Percentiles rank a stretch among this genome's conserved stretches.
These are phyloP conservation scores for Selene dorsalis DNA, from an alignment of 2,797 vertebrate genomes.

Conservation along the genomic window DNA sequence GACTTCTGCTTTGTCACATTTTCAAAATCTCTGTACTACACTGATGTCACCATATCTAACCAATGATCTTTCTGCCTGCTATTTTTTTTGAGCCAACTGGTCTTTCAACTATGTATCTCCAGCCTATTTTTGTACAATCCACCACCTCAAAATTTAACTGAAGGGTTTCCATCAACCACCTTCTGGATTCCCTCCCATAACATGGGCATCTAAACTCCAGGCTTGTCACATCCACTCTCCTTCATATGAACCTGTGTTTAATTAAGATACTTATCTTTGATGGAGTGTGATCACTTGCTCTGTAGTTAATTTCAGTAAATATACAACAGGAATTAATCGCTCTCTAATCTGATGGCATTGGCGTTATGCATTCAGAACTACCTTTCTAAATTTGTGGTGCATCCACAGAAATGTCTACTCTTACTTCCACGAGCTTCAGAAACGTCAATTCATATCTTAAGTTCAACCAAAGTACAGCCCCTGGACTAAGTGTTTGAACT, in stretches of 20 bases:
- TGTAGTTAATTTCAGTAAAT: constrained; percentile 4
- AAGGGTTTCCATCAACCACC: background rate
- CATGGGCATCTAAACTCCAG: background rate
- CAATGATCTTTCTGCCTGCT: background rate
- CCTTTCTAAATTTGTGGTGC: background rate
- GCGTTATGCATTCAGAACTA: background rate
- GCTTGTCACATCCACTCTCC: background rate
- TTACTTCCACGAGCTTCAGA: background rate
- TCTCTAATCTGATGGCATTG: background rate
- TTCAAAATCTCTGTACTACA: background rate
- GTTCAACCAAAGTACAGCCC: background rate
- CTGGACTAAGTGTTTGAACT: background rate
- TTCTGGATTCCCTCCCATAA: background rate
- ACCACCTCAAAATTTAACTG: background rate
- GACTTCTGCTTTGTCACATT: too few relatives aligned
- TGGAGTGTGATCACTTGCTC: background rate
- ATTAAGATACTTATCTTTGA: background rate
- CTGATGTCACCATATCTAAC: background rate
- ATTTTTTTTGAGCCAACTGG: background rate
- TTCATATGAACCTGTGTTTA: background rate
- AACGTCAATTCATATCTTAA: background rate
- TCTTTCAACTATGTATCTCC: background rate
- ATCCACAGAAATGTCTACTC: background rate
- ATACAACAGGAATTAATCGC: background rate
- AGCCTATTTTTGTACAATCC: background rate